Conservation (phyloP, 2,888 invertebrate genomes). For the Nomada goodeniana region DNA sequence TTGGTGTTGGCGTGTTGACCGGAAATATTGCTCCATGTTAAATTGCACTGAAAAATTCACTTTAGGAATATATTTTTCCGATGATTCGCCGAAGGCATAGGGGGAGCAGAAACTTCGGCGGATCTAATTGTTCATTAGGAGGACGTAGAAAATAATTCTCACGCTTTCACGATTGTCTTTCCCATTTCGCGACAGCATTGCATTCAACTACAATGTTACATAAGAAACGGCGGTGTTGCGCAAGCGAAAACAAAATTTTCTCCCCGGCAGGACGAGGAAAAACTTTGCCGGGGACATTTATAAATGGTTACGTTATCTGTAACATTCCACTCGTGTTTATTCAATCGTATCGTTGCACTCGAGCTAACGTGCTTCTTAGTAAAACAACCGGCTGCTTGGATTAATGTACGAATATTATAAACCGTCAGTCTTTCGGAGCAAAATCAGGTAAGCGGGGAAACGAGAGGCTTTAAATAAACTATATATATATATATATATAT, state of each 20-base stretch:
- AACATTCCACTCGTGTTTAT: background rate
- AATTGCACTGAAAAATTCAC: too few relatives aligned
- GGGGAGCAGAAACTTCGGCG: background rate
- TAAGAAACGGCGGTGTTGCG: slow-evolving; percentile 18
- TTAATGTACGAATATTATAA: background rate
- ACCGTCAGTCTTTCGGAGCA: too few relatives aligned
- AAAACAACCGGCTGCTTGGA: background rate
- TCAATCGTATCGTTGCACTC: background rate
- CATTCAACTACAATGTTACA: slow-evolving; percentile 18
- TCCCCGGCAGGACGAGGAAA: background rate
- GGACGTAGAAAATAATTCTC: slow-evolving; percentile 35
- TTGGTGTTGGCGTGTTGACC: background rate
- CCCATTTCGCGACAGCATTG: slow-evolving; percentile 24
- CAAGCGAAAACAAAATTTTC: slow-evolving; percentile 45
- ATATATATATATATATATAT: too few relatives aligned
- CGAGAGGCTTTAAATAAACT: too few relatives aligned
- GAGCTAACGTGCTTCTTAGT: background rate
- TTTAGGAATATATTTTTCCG: too few relatives aligned
- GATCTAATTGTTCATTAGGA: slow-evolving; percentile 36
- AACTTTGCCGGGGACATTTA: slow-evolving; percentile 29
- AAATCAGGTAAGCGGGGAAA: too few relatives aligned
- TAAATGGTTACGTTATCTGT: slow-evolving; percentile 8
- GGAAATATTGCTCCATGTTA: background rate
- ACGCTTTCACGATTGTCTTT: slow-evolving; percentile 57
- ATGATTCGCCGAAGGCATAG: too few relatives aligned